Conservation (phyloP, 2,888 invertebrate genomes). For the Acrobasis suavella region DNA sequence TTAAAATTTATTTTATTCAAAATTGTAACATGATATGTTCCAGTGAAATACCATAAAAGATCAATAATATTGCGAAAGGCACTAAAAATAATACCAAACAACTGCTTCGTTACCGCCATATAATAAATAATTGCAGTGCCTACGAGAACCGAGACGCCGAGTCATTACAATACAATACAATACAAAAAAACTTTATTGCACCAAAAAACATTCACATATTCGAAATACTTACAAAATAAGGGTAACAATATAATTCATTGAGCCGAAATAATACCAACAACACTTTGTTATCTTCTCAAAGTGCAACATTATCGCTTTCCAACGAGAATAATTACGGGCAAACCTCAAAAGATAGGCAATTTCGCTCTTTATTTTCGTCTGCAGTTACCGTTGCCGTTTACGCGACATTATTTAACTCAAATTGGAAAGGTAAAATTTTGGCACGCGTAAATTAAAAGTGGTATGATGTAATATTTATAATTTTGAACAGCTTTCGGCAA, state of each 20-base stretch:
- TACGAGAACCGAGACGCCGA: conserved; percentile 35
- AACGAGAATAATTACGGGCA: conserved; percentile 38
- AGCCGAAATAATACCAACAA: conserved; percentile 41
- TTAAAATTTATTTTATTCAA: conserved; percentile 35
- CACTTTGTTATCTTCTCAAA: conserved; percentile 41
- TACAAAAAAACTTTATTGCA: too few species aligned
- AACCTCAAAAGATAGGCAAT: conserved; percentile 29
- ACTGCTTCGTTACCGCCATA: conserved; percentile 44
- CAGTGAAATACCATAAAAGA: conserved; percentile 51
- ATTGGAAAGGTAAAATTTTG: conserved; percentile 41
- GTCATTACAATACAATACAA: too few species aligned
- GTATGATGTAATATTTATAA: conserved; percentile 42
- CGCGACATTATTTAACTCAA: conserved; percentile 40
- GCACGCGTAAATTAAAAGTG: conserved; percentile 43
- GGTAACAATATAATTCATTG: too few species aligned
- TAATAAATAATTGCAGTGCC: conserved; percentile 51
- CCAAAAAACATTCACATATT: too few species aligned
- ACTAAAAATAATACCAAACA: conserved; percentile 38
- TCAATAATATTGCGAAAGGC: conserved; percentile 43
- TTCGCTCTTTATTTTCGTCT: conserved; percentile 28
- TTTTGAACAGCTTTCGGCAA: conserved; percentile 38
- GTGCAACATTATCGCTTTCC: conserved; percentile 40
- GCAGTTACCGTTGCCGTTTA: conserved; percentile 7
- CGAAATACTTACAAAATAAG: too few species aligned
- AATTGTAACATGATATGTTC: conserved; percentile 50